Conservation (phyloP, 2,113 vertebrate species). For the Athene cunicularia region DNA sequence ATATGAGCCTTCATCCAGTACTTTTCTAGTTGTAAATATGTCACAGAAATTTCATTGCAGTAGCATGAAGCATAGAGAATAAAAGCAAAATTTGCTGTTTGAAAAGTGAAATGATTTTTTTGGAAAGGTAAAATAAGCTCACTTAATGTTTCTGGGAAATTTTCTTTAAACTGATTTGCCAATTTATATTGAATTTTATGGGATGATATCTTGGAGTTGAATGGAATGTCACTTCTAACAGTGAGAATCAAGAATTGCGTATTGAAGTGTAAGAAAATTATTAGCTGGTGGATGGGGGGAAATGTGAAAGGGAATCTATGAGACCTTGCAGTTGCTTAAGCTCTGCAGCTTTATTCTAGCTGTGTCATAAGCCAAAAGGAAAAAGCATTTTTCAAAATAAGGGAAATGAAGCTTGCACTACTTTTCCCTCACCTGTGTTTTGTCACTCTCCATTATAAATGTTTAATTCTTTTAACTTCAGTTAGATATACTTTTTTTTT, state of each 20-base stretch:
- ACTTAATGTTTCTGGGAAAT: neutral
- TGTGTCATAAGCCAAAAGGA: neutral
- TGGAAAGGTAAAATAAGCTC: neutral
- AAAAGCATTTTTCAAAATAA: neutral
- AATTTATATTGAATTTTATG: neutral
- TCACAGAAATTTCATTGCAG: neutral
- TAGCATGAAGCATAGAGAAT: neutral
- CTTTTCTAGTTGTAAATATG: neutral
- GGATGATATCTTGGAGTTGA: neutral
- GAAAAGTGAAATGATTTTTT: neutral
- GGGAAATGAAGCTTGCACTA: neutral
- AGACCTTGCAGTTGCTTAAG: neutral
- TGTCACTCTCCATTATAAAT: neutral
- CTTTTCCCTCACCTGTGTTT: neutral
- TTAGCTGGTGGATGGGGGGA: neutral
- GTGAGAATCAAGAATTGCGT: accelerated
- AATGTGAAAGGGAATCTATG: neutral
- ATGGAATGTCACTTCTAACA: neutral
- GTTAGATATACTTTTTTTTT: neutral
- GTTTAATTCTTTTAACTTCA: neutral
- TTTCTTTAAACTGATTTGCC: neutral
- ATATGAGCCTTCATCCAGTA: neutral
- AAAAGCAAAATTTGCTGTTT: neutral
- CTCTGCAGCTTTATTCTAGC: neutral
- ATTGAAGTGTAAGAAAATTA: neutral